phyloP scores from a whole-genome alignment of 2,797 vertebrate species.

The Lates japonicus region DNA sequence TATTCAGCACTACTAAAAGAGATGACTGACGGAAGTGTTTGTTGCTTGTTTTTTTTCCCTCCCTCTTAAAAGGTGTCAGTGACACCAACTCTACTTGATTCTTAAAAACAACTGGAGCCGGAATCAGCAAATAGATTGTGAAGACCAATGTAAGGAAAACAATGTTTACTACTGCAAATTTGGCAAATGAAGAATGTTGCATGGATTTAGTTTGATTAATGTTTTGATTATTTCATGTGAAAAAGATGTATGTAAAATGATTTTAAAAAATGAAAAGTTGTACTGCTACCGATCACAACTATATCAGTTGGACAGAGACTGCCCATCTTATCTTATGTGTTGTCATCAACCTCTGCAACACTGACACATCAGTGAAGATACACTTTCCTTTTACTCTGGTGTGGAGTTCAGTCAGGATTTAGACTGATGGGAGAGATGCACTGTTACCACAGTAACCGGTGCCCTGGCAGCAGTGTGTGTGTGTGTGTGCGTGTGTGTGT shows the following conservation, averaged over 20 bases:
- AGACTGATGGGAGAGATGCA: conserved; percentile 41
- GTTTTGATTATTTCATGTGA: background rate
- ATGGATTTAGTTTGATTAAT: conserved; percentile 1
- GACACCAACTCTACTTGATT: background rate
- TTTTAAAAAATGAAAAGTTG: background rate
- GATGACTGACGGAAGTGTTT: background rate
- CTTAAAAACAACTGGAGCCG: background rate
- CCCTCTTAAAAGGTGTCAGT: background rate
- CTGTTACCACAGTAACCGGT: conserved; percentile 75
- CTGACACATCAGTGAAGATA: conserved; percentile 49
- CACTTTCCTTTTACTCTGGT: conserved; percentile 49
- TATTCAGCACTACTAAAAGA: background rate
- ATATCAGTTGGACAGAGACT: conserved; percentile 14
- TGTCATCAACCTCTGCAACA: conserved; percentile 34
- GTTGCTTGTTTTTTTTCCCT: background rate
- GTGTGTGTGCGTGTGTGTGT: conserved; percentile 26
- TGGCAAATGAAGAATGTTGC: background rate
- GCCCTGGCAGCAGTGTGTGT: conserved; percentile 32
- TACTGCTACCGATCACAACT: background rate
- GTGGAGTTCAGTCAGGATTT: conserved; percentile 46
- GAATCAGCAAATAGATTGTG: background rate
- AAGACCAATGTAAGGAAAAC: background rate
- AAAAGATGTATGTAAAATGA: background rate
- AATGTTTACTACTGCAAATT: background rate
- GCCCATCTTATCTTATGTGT: conserved; percentile 22